Percentiles rank a stretch among this genome's conserved stretches.
phyloP scores from a whole-genome alignment of 2,888 invertebrate genomes.

The Phymatocera aterrima region DNA sequence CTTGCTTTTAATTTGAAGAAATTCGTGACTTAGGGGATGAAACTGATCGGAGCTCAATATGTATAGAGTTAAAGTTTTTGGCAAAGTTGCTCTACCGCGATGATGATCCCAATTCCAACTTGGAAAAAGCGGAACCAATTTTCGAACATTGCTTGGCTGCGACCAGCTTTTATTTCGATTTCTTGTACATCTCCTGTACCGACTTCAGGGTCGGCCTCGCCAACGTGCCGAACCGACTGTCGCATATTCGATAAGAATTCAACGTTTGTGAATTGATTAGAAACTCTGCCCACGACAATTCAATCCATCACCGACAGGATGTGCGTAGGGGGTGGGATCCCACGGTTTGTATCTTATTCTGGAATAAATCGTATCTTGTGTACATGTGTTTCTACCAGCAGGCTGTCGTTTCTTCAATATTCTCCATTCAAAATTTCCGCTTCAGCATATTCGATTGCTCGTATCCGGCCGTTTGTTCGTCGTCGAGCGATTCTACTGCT shows the following conservation, averaged over 20 bases:
- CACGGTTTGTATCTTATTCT: slow-evolving; percentile 28
- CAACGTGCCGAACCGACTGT: slow-evolving; percentile 5
- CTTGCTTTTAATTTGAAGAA: no score
- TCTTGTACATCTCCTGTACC: neutral
- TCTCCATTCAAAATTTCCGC: slow-evolving; percentile 28
- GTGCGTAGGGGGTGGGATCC: slow-evolving; percentile 24
- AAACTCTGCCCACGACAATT: slow-evolving; percentile 45
- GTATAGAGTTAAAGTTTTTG: no score
- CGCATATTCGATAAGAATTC: slow-evolving; percentile 35
- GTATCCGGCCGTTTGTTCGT: neutral
- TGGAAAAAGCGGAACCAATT: no score
- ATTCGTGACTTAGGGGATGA: no score
- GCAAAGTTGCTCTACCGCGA: no score
- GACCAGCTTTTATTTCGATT: neutral
- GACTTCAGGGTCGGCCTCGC: neutral
- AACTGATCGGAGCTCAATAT: no score
- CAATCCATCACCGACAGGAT: slow-evolving; percentile 40
- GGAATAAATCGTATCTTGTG: slow-evolving; percentile 20
- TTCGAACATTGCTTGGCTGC: neutral
- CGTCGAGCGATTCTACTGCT: neutral
- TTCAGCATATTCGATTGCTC: slow-evolving; percentile 28
- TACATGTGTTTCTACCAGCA: slow-evolving; percentile 1
- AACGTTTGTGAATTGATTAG: slow-evolving; percentile 18
- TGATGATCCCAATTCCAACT: no score
- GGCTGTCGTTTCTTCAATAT: slow-evolving; percentile 34